Evolutionary conservation across 2,797 vertebrate species (phyloP).

Genomic region (Lycodopsis pacificus): DNA sequence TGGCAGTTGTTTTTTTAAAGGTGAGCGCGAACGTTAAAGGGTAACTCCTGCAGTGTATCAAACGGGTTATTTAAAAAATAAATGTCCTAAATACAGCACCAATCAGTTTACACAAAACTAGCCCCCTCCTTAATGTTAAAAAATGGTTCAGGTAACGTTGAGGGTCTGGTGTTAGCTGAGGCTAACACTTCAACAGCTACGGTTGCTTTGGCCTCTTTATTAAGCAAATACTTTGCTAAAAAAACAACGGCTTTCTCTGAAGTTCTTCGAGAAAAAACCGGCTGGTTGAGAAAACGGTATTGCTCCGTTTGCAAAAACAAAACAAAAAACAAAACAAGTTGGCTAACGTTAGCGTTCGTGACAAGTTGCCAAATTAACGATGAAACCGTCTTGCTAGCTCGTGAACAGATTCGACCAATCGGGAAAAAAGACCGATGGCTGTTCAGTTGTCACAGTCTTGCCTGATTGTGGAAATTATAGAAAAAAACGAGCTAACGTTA

Average conservation of each 20-base stretch:
- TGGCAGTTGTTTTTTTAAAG: conserved; percentile 23
- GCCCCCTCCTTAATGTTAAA: conserved; percentile 18
- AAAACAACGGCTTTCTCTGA: conserved; percentile 11
- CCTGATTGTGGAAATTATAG: conserved; percentile 36
- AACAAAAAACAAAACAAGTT: conserved; percentile 19
- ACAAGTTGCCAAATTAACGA: conserved; percentile 33
- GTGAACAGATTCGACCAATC: conserved; percentile 9
- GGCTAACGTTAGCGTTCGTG: conserved; percentile 25
- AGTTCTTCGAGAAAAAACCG: conserved; percentile 29
- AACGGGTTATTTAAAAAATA: conserved; percentile 58
- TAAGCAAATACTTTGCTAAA: neutral
- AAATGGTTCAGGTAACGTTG: conserved; percentile 23
- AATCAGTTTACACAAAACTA: neutral
- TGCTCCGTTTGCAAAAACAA: conserved; percentile 32
- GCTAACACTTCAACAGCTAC: conserved; percentile 23
- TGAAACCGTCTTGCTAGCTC: conserved; percentile 26
- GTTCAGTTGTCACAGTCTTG: conserved; percentile 41
- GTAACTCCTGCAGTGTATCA: conserved; percentile 25
- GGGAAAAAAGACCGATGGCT: conserved; percentile 17
- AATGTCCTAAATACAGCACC: conserved; percentile 47
- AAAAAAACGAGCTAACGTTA: conserved; percentile 32
- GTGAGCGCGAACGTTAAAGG: conserved; percentile 13
- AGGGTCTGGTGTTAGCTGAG: conserved; percentile 31
- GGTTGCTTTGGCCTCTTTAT: conserved; percentile 21
- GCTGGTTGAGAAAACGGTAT: conserved; percentile 28